phyloP scores from a whole-genome alignment of 2,797 vertebrate species.

The Falco naumanni region DNA sequence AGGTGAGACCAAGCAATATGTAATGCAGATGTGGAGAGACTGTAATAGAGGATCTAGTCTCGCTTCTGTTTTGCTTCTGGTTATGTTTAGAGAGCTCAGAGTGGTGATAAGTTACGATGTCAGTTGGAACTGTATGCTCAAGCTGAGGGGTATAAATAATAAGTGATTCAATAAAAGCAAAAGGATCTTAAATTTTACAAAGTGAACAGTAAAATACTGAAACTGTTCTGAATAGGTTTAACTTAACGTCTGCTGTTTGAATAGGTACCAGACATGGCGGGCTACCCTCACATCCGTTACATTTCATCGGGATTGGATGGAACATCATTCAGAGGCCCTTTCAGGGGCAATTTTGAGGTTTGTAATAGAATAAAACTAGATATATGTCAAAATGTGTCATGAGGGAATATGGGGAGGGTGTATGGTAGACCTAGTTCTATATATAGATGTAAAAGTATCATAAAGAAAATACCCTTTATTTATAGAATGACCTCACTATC shows the following conservation, averaged over 20 bases:
- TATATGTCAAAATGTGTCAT: slow-evolving; percentile 40
- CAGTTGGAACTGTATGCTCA: background rate
- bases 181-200: slow-evolving; percentile 19
- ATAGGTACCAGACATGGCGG: slow-evolving; percentile 87
- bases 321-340: slow-evolving; percentile 87
- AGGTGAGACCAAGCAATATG: background rate
- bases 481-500: background rate
- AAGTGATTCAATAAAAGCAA: slow-evolving; percentile 5
- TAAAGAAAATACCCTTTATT: background rate
- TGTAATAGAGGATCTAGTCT: background rate
- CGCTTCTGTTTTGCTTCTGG: background rate
- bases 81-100: background rate
- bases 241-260: slow-evolving; percentile 74
- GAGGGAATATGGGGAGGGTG: slow-evolving; percentile 45
- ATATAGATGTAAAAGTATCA: background rate
- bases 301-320: slow-evolving; percentile 99
- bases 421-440: background rate
- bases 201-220: slow-evolving; percentile 50
- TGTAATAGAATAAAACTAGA: slow-evolving; percentile 74
- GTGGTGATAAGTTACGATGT: background rate
- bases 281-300: slow-evolving; percentile 99
- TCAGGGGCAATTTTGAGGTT: slow-evolving; percentile 96
- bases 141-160: slow-evolving; percentile 31
- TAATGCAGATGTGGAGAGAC: background rate
- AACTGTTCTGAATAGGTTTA: slow-evolving; percentile 75